These are phyloP conservation scores for Tyrophagus putrescentiae DNA, from an alignment of 1,140 invertebrate species.

Conservation along the genomic window DNA sequence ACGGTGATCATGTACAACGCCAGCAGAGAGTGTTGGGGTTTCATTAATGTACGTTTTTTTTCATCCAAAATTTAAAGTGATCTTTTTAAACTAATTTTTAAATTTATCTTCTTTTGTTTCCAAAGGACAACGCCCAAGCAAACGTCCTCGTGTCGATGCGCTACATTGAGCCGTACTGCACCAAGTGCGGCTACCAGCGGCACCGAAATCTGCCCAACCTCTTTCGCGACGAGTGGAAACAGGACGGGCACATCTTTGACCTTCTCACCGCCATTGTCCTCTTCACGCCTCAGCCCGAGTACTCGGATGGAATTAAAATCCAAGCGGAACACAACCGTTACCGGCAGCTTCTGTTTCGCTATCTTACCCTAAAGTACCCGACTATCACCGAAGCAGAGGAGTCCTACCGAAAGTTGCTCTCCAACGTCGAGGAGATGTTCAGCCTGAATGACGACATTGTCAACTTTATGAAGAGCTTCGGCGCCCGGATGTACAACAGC, in stretches of 20 bases:
- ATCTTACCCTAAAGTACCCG: neutral
- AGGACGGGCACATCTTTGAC: slow-evolving; percentile 51
- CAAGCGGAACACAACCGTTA: neutral
- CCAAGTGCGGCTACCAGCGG: neutral
- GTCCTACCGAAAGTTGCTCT: neutral
- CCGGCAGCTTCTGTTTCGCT: neutral
- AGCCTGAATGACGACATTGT: neutral
- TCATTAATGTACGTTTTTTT: neutral
- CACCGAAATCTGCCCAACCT: slow-evolving; percentile 55
- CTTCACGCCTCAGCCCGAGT: slow-evolving; percentile 61
- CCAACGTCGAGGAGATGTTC: neutral
- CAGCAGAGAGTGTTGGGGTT: neutral
- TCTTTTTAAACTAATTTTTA: neutral
- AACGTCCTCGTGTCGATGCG: neutral
- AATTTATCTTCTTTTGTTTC: no score
- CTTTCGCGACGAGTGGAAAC: slow-evolving; percentile 58
- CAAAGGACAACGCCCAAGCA: neutral
- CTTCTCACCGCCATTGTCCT: slow-evolving; percentile 65
- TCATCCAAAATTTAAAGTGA: neutral
- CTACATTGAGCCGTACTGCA: neutral
- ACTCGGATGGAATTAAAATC: neutral
- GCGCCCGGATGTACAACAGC: no score
- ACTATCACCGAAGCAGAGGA: neutral
- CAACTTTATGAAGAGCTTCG: no score
- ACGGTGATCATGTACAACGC: neutral